These are phyloP conservation scores for Gnatocerus cornutus DNA, from an alignment of 2,888 invertebrate genomes.

Conservation along the genomic window DNA sequence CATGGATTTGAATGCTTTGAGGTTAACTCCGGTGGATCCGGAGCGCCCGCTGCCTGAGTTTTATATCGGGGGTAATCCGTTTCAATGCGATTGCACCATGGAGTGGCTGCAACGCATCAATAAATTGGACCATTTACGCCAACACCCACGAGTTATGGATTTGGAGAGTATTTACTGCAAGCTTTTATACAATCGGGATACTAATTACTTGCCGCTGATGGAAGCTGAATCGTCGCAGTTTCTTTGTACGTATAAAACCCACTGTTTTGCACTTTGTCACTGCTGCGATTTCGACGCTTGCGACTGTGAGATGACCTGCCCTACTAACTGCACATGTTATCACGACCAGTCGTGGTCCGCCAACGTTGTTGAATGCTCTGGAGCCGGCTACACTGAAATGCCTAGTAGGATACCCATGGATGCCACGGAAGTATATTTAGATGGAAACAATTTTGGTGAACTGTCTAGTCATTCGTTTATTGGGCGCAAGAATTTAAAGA, in stretches of 20 bases:
- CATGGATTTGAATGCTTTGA: slow-evolving; percentile 91
- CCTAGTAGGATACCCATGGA: slow-evolving; percentile 95
- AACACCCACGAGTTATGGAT: slow-evolving; percentile 94
- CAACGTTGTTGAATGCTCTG: slow-evolving; percentile 93
- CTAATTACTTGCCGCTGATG: slow-evolving; percentile 87
- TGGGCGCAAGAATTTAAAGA: slow-evolving; percentile 91
- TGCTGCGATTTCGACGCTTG: slow-evolving; percentile 98
- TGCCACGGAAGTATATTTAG: slow-evolving; percentile 94
- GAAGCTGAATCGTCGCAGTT: slow-evolving; percentile 93
- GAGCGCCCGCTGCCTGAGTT: slow-evolving; percentile 88
- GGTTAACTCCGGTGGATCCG: slow-evolving; percentile 85
- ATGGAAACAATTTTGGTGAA: slow-evolving; percentile 92
- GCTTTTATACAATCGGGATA: slow-evolving; percentile 87
- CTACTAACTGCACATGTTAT: slow-evolving; percentile 94
- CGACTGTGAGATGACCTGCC: slow-evolving; percentile 98
- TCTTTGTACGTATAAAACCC: slow-evolving; percentile 92
- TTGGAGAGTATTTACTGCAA: slow-evolving; percentile 92
- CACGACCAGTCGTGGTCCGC: slow-evolving; percentile 95
- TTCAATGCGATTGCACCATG: slow-evolving; percentile 95
- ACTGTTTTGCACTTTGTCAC: slow-evolving; percentile 95
- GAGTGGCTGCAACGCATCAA: slow-evolving; percentile 96
- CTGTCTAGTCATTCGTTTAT: slow-evolving; percentile 92
- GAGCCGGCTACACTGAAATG: slow-evolving; percentile 85
- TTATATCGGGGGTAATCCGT: slow-evolving; percentile 95
- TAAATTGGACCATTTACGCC: slow-evolving; percentile 85